Evolutionary conservation across 2,113 vertebrate genomes (phyloP).

Genomic region (Spea bombifrons): DNA sequence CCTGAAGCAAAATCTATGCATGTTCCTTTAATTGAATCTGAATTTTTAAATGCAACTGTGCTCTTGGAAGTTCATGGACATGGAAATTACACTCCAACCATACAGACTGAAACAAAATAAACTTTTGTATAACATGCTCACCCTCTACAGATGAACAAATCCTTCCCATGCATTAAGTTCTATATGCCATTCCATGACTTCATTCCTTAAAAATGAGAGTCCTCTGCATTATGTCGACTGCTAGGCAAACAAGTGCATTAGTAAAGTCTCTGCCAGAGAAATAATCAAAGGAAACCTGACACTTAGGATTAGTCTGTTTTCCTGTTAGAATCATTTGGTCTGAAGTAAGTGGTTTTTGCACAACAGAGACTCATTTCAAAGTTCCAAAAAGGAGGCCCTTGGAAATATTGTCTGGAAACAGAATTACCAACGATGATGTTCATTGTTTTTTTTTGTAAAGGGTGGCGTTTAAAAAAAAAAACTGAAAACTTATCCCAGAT

Average conservation of each 20-base stretch:
- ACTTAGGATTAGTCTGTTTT: slow-evolving; percentile 30
- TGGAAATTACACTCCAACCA: no score
- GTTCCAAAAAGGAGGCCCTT: slow-evolving; percentile 39
- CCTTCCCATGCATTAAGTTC: slow-evolving; percentile 6
- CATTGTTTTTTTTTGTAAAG: slow-evolving; percentile 8
- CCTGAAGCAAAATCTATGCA: no score
- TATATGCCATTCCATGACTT: slow-evolving; percentile 18
- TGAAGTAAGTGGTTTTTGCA: slow-evolving; percentile 15
- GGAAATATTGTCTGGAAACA: slow-evolving; percentile 37
- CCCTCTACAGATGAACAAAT: slow-evolving; percentile 2
- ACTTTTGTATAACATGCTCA: neutral
- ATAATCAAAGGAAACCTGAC: slow-evolving; percentile 37
- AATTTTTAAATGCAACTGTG: no score
- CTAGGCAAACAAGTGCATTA: slow-evolving; percentile 34
- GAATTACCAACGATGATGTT: slow-evolving; percentile 21
- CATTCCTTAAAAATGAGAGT: slow-evolving; percentile 28
- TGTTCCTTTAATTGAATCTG: no score
- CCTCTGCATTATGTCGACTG: slow-evolving; percentile 22
- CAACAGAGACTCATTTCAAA: slow-evolving; percentile 25
- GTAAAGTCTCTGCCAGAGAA: slow-evolving; percentile 26
- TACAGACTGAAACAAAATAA: neutral
- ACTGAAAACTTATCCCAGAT: slow-evolving; percentile 44
- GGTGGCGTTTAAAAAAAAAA: slow-evolving; percentile 3
- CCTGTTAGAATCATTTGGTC: slow-evolving; percentile 32
- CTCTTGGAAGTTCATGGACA: no score